Base-by-base conservation (phyloP, 2,888 invertebrate species). In the Drosophila imparisetae region DNA sequence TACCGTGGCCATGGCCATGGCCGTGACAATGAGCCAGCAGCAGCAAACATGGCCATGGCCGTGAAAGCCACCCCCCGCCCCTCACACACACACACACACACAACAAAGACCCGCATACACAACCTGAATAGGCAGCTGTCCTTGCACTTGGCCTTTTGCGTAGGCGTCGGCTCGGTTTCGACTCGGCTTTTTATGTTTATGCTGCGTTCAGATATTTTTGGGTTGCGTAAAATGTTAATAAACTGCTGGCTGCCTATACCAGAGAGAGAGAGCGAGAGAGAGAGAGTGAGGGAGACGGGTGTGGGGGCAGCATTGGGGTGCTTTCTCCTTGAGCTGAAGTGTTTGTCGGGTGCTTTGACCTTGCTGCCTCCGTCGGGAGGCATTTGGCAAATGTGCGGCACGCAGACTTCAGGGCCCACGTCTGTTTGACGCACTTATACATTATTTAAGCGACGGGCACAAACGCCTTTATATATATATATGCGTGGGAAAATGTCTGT, bases 111-210 rank as follows among this genome's bases (percentile, higher is more conserved):
- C 27, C n/a, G 36, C 54, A 18, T 11, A 54, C 18, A 36, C 34
- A 27, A 27, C n/a, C 15, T 21, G 29, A 8, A 48, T 57, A 67
- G 64, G 67, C 63, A 63, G 48, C 40, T 87, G 86, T 77, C 80
- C 89, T 84, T 90, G 91, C 91, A 84, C 82, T 90, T 91, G 90
- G 86, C 86, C 89, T 82, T 65, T 59, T 82, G 80, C 80, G 81
- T 88, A 89, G 86, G 85, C 81, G 72, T 62, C 50, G 18, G 21
- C 40, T 40, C 55, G 32, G 27, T 45, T 62, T 62, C 67, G 40
- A 27, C 38, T 48, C 60, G 36, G 58, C 58, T 70, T 79, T 83
- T 72, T 72, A 75, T 81, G 72, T 81, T 69, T 68, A 72, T 62
- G 73, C 67, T 80, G 72, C 75, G 78, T 75, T 77, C 66, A 68